Base-by-base conservation (phyloP, 2,797 vertebrate species). In the Leptatherina wallacei region DNA sequence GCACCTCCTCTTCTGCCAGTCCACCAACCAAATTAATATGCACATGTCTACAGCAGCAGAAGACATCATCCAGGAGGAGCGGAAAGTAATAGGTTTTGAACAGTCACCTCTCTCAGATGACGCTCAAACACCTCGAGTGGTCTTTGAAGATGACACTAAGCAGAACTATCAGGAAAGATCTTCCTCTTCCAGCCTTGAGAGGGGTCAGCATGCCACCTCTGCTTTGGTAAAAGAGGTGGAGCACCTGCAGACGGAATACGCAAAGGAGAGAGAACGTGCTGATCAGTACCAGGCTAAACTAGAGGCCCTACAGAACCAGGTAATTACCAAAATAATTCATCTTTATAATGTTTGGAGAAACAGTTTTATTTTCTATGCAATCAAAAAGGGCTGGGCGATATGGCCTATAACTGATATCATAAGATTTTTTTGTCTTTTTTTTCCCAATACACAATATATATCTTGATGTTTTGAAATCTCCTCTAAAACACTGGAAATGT, bases 281-380 rank as follows among this genome's bases (percentile, higher is more conserved):
- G 83, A 85, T 52, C 86, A 90, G 55, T 80, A 71, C 55, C 93
- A 95, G 74, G 75, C 85, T 33, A 95, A 93, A 78, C 87, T 96
- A 47, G 91, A 94, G 52, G 88, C 69, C 38, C 87, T 96, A 51
- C 95, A 96, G 82, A 89, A 76, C 62, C 94, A 94, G 90, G 92
- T 92, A 83, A 71, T 66, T 62, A 1, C 64, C 24, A 11, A 52
- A 52, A 52, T 24, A 11, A 30, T 55, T 30, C 7, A 16, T 55
- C 6, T 55, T 54, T 29, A n/a, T 57, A 44, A 54, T 16, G 30
- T 33, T 44, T 29, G 33, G 27, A 42, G n/a, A 55, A 4, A 40
- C 0, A 12, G 9, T 40, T 6, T n/a, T 56, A 42, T 30, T 30
- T 54, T 54, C 51, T 54, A 29, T 54, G 13, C 3, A 54, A 14